Base-by-base conservation (phyloP, 2,797 vertebrate genomes). In the Rhyacichthys aspro region DNA sequence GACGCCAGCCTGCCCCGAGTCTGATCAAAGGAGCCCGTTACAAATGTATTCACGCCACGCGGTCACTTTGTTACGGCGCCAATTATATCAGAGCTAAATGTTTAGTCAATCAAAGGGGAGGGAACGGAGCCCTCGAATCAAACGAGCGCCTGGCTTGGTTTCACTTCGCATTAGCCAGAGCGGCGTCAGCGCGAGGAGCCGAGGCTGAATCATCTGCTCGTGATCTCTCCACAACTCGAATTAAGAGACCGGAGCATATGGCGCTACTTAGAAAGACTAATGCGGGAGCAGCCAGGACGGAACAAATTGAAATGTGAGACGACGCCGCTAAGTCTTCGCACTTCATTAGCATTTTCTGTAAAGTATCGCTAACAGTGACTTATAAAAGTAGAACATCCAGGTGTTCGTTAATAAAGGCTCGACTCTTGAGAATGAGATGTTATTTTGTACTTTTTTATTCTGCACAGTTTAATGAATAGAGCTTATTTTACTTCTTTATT, bases 61-160 rank as follows among this genome's bases (percentile, higher is more conserved):
- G 79, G 86, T 86, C 82, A 82, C 84, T 87, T 81, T 88, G 77
- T 84, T 82, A 84, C 72, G 50, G 37, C 59, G 72, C 83, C 83
- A 86, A 86, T 90, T 86, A 86, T 67, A 81, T 74, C 78, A 52
- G 74, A 73, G 77, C 79, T 80, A 76, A 86, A 85, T 85, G 76
- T 84, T 83, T 78, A 76, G 84, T 80, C 83, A 80, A 68, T 84
- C 73, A 74, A 74, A 74, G 59, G 80, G 75, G 74, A 77, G 64
- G 68, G 64, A 56, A 67, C 8, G 46, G 33, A 62, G 69, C 70
- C 72, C 61, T 76, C 53, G 47, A 59, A 70, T 79, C 70, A 50
- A 71, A 64, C 9, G 11, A 79, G 63, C 45, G 78, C 72, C 74
- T 66, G 74, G 68, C 68, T 84, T 72, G 59, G 73, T 81, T 74